Percentiles rank a stretch among this genome's conserved stretches.
phyloP scores from a whole-genome alignment of 2,888 invertebrate species.

The Diplolepis rosae region DNA sequence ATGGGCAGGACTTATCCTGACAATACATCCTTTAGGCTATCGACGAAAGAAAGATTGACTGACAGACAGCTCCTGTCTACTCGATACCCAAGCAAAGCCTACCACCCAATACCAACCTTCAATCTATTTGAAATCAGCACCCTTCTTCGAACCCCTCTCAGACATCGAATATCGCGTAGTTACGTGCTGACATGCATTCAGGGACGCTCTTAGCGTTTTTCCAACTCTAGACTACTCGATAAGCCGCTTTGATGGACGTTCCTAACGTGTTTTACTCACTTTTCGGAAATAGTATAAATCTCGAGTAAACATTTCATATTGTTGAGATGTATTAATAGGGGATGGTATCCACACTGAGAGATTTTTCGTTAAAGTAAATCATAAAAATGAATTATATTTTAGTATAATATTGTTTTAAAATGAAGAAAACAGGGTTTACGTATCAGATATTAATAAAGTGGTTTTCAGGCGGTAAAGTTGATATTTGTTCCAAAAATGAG shows the following conservation, averaged over 20 bases:
- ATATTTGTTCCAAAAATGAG: too few species aligned
- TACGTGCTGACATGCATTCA: constrained; percentile 31
- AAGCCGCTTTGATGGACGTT: constrained; percentile 24
- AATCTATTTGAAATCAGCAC: constrained; percentile 31
- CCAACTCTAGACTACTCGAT: neutral
- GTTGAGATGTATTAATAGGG: too few species aligned
- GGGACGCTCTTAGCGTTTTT: constrained; percentile 25
- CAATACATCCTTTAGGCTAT: constrained; percentile 63
- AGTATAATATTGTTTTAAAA: too few species aligned
- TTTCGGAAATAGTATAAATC: neutral
- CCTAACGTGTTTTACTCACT: neutral
- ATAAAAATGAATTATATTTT: too few species aligned
- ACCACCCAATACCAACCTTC: constrained; percentile 40
- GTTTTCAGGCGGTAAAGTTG: too few species aligned
- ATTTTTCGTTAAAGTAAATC: too few species aligned
- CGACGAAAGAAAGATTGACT: constrained; percentile 48
- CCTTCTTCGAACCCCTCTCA: constrained; percentile 31
- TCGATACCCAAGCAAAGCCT: constrained; percentile 62
- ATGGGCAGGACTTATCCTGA: constrained; percentile 60
- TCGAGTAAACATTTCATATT: neutral
- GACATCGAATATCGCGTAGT: constrained; percentile 32
- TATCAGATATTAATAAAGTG: too few species aligned
- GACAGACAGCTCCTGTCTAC: constrained; percentile 66
- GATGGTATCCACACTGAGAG: too few species aligned
- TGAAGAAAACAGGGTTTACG: too few species aligned